A percentile compares a stretch with the other conserved stretches of the same genome.
Evolutionary conservation across 2,888 invertebrate genomes (phyloP).

Genomic region (Tetragonisca angustula): DNA sequence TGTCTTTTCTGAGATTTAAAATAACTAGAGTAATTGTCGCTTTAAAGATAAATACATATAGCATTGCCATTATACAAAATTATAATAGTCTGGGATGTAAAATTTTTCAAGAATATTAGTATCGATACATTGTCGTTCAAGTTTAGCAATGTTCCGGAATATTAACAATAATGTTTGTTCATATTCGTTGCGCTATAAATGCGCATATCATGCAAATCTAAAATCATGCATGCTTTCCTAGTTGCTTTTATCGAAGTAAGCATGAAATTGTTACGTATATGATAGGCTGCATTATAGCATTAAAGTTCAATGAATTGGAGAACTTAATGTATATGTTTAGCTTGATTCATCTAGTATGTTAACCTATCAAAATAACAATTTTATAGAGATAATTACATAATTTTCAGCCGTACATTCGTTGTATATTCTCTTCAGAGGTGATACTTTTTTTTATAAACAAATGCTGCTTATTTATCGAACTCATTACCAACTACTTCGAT

Average conservation of each 20-base stretch:
- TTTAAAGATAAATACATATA: conserved; percentile 8
- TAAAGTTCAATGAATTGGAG: conserved; percentile 5
- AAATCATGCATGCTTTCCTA: conserved; percentile 1
- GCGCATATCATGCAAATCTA: not conserved
- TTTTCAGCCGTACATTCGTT: not conserved
- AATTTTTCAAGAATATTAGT: not conserved
- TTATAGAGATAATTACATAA: not conserved
- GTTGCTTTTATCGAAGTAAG: not conserved
- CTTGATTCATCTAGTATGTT: not conserved
- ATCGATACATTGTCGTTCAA: conserved; percentile 12
- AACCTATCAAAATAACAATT: too few relatives aligned
- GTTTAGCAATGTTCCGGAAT: not conserved
- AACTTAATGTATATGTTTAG: not conserved
- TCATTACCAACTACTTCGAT: not conserved
- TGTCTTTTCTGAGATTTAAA: conserved; percentile 17
- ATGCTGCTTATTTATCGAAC: not conserved
- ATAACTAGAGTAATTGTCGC: conserved; percentile 12
- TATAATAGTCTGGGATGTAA: conserved; percentile 27
- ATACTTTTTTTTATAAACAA: not conserved
- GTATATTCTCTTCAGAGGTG: not conserved
- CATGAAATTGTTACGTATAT: not conserved
- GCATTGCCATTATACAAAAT: not conserved
- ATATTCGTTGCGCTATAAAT: not conserved
- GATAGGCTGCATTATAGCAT: conserved; percentile 9
- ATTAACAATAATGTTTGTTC: not conserved